Conservation (phyloP, 2,797 vertebrate genomes). For the Zenarchopterus dispar region DNA sequence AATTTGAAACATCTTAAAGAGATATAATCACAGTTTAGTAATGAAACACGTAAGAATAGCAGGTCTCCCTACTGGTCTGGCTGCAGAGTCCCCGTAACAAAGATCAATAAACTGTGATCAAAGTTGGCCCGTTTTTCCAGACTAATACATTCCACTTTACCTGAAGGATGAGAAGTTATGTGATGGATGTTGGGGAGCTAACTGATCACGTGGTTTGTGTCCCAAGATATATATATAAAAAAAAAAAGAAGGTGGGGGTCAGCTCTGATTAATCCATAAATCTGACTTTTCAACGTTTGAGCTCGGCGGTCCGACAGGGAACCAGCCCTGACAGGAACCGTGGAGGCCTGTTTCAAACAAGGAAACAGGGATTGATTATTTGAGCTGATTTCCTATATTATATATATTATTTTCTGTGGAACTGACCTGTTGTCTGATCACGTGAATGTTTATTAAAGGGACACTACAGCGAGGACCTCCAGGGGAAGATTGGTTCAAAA, state of each 20-base stretch:
- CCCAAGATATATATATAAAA: neutral
- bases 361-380: constrained; percentile 35
- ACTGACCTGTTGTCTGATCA: constrained; percentile 37
- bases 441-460: constrained; percentile 60
- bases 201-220: constrained; percentile 7
- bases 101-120: constrained; percentile 38
- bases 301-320: constrained; percentile 65
- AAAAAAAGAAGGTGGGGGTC: neutral
- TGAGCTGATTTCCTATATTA: constrained; percentile 24
- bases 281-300: constrained; percentile 42
- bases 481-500: constrained; percentile 70
- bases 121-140: constrained; percentile 27
- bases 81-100: constrained; percentile 77
- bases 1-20: constrained; percentile 80
- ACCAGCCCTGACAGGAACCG: constrained; percentile 77
- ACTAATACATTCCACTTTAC: constrained; percentile 68
- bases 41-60: constrained; percentile 81
- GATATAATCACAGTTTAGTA: constrained; percentile 86
- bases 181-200: constrained; percentile 16
- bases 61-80: constrained; percentile 58
- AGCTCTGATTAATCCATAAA: neutral
- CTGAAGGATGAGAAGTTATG: constrained; percentile 34
- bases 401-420: constrained; percentile 12
- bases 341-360: constrained; percentile 54
- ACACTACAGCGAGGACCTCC: constrained; percentile 71